phyloP scores from a whole-genome alignment of 2,888 invertebrate species.

The Kuschelorhynchus macadamiae region DNA sequence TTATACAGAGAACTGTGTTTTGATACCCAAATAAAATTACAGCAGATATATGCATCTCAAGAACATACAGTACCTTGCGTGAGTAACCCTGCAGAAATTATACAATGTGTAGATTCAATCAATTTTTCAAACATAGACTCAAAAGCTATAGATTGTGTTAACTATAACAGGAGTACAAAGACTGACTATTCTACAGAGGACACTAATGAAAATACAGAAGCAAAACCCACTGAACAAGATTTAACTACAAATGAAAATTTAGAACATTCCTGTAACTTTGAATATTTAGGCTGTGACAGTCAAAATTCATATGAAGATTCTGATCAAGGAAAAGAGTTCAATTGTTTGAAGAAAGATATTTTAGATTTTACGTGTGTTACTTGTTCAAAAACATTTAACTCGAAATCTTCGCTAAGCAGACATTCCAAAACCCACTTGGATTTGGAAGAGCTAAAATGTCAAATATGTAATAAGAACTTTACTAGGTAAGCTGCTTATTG shows the following conservation, averaged over 20 bases:
- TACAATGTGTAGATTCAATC: constrained; percentile 21
- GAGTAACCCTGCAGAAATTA: neutral
- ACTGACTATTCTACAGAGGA: neutral
- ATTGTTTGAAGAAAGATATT: neutral
- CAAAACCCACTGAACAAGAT: constrained; percentile 2
- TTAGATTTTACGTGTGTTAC: constrained; percentile 49
- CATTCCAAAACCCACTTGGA: constrained; percentile 56
- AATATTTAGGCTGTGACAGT: constrained; percentile 35
- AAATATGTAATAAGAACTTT: constrained; percentile 54
- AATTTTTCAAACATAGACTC: constrained; percentile 12
- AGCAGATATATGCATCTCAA: constrained; percentile 42
- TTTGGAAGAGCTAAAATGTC: constrained; percentile 53
- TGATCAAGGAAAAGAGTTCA: constrained; percentile 13
- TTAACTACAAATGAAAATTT: constrained; percentile 8
- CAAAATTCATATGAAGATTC: constrained; percentile 18
- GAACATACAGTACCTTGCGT: constrained; percentile 23
- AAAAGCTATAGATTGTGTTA: constrained; percentile 1
- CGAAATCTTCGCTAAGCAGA: constrained; percentile 55
- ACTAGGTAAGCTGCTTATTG: constrained; percentile 52
- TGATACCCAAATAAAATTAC: constrained; percentile 54
- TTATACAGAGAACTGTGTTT: constrained; percentile 58
- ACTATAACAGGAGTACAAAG: neutral
- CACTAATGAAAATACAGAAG: constrained; percentile 3
- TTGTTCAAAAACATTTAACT: constrained; percentile 53
- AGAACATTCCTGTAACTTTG: constrained; percentile 29